phyloP scores from a whole-genome alignment of 2,113 vertebrate species.

The Mormyrus iriodes region DNA sequence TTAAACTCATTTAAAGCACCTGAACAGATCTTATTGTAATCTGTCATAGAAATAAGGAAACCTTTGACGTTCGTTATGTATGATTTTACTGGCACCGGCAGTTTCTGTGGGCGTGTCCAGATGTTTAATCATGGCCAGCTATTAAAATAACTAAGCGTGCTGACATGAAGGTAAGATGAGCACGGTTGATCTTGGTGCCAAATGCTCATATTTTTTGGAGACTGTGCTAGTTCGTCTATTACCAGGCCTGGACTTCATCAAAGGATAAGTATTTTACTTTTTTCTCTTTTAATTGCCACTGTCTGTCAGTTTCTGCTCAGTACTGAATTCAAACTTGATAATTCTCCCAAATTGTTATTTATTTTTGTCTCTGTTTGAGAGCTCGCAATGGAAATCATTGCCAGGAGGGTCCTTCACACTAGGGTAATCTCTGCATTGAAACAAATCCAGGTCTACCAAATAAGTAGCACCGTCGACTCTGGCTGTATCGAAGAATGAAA shows the following conservation, averaged over 20 bases:
- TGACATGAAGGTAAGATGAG: background rate
- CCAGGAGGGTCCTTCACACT: conserved; percentile 34
- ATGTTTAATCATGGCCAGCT: background rate
- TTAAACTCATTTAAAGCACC: background rate
- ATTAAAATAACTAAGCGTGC: background rate
- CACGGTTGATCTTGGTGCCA: background rate
- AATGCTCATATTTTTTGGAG: background rate
- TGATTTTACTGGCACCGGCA: background rate
- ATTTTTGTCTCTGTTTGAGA: conserved; percentile 35
- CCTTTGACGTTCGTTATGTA: background rate
- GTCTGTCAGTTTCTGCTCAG: conserved; percentile 28
- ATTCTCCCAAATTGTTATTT: conserved; percentile 27
- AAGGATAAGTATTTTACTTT: background rate
- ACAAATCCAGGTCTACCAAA: conserved; percentile 29
- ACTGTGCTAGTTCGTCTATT: background rate
- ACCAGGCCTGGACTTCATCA: background rate
- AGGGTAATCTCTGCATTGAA: conserved; percentile 35
- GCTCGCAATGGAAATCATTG: conserved; percentile 35
- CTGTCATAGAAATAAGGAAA: background rate
- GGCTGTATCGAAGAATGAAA: conserved; percentile 26
- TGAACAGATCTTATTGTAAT: background rate
- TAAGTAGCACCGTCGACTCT: conserved; percentile 26
- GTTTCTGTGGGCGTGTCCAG: background rate
- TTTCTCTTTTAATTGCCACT: background rate
- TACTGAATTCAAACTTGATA: conserved; percentile 32